Evolutionary conservation across 1,140 invertebrate genomes (phyloP), one percentile per base, ranked within the genome.

Genomic region (Babylonia areolata): DNA sequence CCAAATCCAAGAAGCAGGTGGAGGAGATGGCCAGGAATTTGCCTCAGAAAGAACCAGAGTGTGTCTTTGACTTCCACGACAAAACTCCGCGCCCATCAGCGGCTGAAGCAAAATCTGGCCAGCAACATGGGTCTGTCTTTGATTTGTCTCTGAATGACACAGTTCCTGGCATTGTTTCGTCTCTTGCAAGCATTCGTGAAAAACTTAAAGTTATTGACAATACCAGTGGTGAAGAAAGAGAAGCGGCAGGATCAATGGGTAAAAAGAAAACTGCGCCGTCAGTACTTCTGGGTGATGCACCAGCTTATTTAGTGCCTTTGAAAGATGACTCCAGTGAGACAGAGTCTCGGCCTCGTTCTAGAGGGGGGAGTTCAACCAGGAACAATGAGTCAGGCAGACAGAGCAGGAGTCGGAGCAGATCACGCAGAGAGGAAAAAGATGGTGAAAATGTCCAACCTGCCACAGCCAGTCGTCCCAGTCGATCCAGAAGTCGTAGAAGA

Each of bases 1-100:
- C 88, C 17, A 91, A 90, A 73, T 88, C 87, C 28, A 91, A 89
- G 86, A 88, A 89, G 71, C 82, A 87, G 79, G 73, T 90, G 46
- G 87, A 82, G 77, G 75, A 87, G 23, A 81, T 86, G 75, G 81
- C 84, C 42, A 85, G 87, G 42, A 81, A 81, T 33, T 84, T 87
- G 28, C 79, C 88, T 28, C 46, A 86, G 0, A 71, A 71, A 17
- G 84, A 89, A 58, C 84, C 88, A 9, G 86, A 88, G 37, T 87
- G 87, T 23, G 88, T 91, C 46, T 91, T 91, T 90, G 91, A 91
- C 81, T 91, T 90, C 40, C 90, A 90, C 84, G 91, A 91, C 58
- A 89, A 79, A 86, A 91, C 91, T 40, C 91, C 91, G 3, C 82
- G 64, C 3, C 58, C 73, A 71, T 39, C 84, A 3, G 42, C 37